Evolutionary conservation across 1,140 invertebrate genomes (phyloP).

Genomic region (Drosophila sproati): DNA sequence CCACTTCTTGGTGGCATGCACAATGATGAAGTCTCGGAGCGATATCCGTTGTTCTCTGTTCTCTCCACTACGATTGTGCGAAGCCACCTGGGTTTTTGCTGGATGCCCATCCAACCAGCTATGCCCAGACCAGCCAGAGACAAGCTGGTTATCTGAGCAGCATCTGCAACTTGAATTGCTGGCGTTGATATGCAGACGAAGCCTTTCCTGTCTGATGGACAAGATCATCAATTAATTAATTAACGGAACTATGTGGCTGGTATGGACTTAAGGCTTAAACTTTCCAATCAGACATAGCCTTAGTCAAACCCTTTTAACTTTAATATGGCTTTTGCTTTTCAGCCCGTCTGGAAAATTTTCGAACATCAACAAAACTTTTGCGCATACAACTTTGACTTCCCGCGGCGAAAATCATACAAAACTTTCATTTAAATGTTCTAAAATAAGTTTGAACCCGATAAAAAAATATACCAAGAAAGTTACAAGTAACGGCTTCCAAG

Average conservation of each 20-base stretch:
- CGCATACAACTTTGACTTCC: too few species aligned
- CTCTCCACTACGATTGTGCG: constrained; percentile 63
- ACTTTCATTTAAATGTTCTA: too few species aligned
- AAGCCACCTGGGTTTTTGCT: constrained; percentile 31
- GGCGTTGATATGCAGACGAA: not conserved
- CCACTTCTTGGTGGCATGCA: constrained; percentile 59
- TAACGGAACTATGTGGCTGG: constrained; percentile 1
- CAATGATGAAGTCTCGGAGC: constrained; percentile 70
- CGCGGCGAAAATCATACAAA: too few species aligned
- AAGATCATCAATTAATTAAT: constrained; percentile 40
- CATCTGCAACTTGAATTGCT: constrained; percentile 18
- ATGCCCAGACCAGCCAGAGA: constrained; percentile 10
- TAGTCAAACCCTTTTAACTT: too few species aligned
- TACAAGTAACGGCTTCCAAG: too few species aligned
- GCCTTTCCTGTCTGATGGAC: not conserved
- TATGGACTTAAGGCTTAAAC: constrained; percentile 1
- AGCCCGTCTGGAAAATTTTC: too few species aligned
- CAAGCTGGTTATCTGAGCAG: constrained; percentile 38
- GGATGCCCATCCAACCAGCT: constrained; percentile 21
- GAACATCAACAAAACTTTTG: too few species aligned
- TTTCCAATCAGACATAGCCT: not conserved
- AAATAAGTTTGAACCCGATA: too few species aligned
- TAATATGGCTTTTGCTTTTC: not conserved
- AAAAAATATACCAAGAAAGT: too few species aligned
- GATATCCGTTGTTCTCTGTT: constrained; percentile 73